Evolutionary conservation across 2,888 invertebrate genomes (phyloP).

Genomic region (Megamerina dolium): DNA sequence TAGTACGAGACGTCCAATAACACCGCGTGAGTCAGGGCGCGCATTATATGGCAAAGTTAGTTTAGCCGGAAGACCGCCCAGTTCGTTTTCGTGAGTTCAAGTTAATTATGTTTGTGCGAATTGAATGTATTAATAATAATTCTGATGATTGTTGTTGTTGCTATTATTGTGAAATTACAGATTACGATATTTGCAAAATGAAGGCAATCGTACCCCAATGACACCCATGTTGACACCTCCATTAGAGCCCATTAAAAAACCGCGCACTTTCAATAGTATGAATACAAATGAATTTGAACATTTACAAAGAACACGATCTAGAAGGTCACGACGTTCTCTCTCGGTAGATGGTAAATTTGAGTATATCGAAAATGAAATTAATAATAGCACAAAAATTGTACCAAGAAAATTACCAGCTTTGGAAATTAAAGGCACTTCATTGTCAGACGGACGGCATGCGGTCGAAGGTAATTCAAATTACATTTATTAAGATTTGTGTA

Average conservation of each 20-base stretch:
- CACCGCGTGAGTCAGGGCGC: slow-evolving; percentile 73
- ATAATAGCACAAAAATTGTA: slow-evolving; percentile 8
- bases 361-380: slow-evolving; percentile 10
- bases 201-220: slow-evolving; percentile 40
- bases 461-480: slow-evolving; percentile 4
- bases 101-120: background rate
- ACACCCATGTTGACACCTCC: slow-evolving; percentile 44
- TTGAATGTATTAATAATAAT: background rate
- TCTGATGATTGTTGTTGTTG: background rate
- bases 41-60: slow-evolving; percentile 64
- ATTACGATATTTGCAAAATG: slow-evolving; percentile 59
- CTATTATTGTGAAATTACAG: slow-evolving; percentile 47
- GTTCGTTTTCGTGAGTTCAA: slow-evolving; percentile 69
- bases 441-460: too few relatives aligned
- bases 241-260: slow-evolving; percentile 37
- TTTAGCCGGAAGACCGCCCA: slow-evolving; percentile 60
- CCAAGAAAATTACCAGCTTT: slow-evolving; percentile 24
- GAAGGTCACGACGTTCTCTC: slow-evolving; percentile 20
- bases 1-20: slow-evolving; percentile 78
- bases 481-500: too few relatives aligned
- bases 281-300: background rate
- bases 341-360: slow-evolving; percentile 27
- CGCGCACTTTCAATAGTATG: slow-evolving; percentile 3
- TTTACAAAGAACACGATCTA: too few relatives aligned
- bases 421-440: slow-evolving; percentile 20